A percentile compares a stretch with the other conserved stretches of the same genome.
phyloP scores from a whole-genome alignment of 2,113 vertebrate species.

The Ardeotis arabs region DNA sequence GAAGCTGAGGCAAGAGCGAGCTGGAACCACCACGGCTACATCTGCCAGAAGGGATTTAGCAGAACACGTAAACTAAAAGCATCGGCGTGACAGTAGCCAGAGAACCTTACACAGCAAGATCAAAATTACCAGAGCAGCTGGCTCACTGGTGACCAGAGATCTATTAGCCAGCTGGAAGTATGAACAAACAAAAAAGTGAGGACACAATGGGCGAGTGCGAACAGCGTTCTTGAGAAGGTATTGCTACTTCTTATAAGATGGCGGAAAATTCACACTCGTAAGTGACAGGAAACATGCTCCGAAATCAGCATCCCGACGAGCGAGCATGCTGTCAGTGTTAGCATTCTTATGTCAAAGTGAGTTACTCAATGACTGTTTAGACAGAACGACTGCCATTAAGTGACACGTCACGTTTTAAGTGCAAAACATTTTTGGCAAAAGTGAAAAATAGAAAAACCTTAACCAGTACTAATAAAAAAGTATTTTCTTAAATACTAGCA shows the following conservation, averaged over 20 bases:
- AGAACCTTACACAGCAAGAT: background rate
- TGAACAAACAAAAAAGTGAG: background rate
- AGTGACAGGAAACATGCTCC: background rate
- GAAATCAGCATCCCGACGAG: background rate
- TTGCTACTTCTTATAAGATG: background rate
- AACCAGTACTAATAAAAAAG: constrained; percentile 77
- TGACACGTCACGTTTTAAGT: constrained; percentile 67
- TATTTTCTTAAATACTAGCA: constrained; percentile 55
- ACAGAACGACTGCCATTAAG: constrained; percentile 32
- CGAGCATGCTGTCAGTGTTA: background rate
- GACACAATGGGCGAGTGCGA: background rate
- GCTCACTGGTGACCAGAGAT: background rate
- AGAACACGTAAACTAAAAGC: background rate
- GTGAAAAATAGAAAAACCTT: constrained; percentile 90
- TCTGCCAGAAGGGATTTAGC: background rate
- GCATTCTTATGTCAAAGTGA: background rate
- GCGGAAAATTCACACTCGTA: background rate
- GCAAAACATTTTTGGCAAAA: constrained; percentile 85
- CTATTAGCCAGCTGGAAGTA: background rate
- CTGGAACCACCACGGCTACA: background rate
- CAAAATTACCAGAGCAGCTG: background rate
- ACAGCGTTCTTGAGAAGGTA: background rate
- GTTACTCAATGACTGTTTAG: background rate
- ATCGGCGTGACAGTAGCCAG: background rate
- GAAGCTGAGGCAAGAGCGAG: background rate